Evolutionary conservation across 2,888 invertebrate species (phyloP).

Genomic region (Eristalinus aeneus): DNA sequence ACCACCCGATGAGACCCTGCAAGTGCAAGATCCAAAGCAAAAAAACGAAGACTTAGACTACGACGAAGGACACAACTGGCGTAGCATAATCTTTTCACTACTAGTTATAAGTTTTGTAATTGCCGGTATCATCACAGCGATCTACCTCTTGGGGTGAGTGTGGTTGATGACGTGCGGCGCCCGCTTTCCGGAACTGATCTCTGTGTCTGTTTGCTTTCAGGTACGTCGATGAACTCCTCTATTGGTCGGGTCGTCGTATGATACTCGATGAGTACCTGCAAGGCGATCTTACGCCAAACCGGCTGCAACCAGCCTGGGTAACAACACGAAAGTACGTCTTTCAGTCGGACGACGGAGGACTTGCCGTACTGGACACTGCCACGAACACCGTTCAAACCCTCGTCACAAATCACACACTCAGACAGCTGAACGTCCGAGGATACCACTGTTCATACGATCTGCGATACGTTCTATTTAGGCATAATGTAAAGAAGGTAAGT

Average conservation of each 20-base stretch:
- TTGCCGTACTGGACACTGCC: slow-evolving; percentile 89
- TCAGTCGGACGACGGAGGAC: slow-evolving; percentile 92
- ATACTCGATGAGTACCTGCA: slow-evolving; percentile 92
- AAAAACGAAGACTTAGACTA: slow-evolving; percentile 90
- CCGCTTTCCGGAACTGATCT: background rate
- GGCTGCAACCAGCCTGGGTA: slow-evolving; percentile 91
- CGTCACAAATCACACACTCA: slow-evolving; percentile 93
- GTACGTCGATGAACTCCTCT: slow-evolving; percentile 93
- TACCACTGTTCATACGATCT: slow-evolving; percentile 93
- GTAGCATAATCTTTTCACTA: slow-evolving; percentile 92
- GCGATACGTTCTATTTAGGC: slow-evolving; percentile 92
- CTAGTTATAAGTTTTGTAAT: slow-evolving; percentile 93
- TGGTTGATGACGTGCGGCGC: background rate
- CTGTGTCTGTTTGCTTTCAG: slow-evolving; percentile 77
- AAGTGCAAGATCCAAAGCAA: slow-evolving; percentile 93
- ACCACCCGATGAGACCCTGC: slow-evolving; percentile 95
- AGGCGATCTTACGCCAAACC: slow-evolving; percentile 87
- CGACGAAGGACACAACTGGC: slow-evolving; percentile 93
- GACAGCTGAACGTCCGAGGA: slow-evolving; percentile 92
- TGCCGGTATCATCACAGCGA: slow-evolving; percentile 93
- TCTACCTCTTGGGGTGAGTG: slow-evolving; percentile 90
- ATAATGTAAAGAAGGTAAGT: slow-evolving; percentile 93
- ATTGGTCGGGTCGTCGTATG: slow-evolving; percentile 94
- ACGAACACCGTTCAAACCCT: slow-evolving; percentile 89
- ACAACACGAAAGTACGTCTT: slow-evolving; percentile 91